Conservation (phyloP, 2,113 vertebrate genomes). For the Drymodes brunneopygia region DNA sequence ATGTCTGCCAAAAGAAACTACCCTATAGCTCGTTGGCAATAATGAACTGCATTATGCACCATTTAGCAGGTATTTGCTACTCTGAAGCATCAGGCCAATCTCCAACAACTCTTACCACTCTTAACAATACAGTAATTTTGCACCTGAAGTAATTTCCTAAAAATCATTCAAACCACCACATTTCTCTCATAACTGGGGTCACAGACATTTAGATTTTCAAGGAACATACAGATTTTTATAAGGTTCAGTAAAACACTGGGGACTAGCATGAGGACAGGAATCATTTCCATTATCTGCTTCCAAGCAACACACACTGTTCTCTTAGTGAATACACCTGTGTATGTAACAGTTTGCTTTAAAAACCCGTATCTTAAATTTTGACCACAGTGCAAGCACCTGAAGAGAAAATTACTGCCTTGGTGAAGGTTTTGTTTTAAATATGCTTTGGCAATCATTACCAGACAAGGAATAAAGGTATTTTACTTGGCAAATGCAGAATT, state of each 20-base stretch:
- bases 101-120: not conserved
- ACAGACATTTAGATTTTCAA: not conserved
- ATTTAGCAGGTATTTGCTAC: not conserved
- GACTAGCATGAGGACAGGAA: not conserved
- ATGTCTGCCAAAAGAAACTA: not conserved
- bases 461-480: not conserved
- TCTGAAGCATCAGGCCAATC: not conserved
- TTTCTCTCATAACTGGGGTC: not conserved
- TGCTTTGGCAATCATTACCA: not conserved
- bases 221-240: accelerated
- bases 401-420: not conserved
- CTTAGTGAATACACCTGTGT: not conserved
- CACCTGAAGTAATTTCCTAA: not conserved
- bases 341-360: not conserved
- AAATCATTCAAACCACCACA: not conserved
- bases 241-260: not conserved
- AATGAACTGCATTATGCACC: not conserved
- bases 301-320: not conserved
- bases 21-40: accelerated
- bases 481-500: not conserved
- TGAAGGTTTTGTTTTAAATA: not conserved
- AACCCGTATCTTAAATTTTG: accelerated
- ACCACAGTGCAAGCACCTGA: not conserved
- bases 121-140: not conserved
- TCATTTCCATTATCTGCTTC: not conserved